Base-by-base conservation (phyloP, 2,888 invertebrate species). In the Synergus gifuensis region DNA sequence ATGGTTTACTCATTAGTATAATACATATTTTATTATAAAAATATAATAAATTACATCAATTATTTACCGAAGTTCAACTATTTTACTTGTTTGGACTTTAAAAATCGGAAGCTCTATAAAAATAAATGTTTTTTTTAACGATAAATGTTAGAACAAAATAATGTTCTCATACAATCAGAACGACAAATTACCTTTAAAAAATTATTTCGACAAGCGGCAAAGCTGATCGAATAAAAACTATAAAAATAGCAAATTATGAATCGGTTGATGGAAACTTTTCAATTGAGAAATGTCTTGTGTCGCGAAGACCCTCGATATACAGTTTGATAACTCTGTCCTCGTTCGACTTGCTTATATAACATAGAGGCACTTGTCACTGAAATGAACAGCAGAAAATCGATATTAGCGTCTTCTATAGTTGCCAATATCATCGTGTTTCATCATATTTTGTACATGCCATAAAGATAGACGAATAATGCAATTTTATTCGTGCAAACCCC, bases 361-460 rank as follows among this genome's bases (percentile, higher is more conserved):
- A n/a, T n/a, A n/a, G 16, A 54, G 49, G 0, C 73, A 54, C 54
- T 73, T 73, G 40, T 54, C 36, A 54, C 36, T 54, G 12, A 73
- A 73, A 73, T 73, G 54, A 73, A 36, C n/a, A 58, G 4, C 28
- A 54, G 16, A 49, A 28, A 73, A 73, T 73, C 73, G 54, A 73
- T 73, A 58, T 58, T 73, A n/a, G n/a, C 73, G 28, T 73, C 54
- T 73, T 73, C n/a, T 16, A 54, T 54, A 73, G 67, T 67, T 67
- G 67, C 44, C 67, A 22, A 67, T 67, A 66, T 60, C 22, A 28
- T 62, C 58, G 12, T 60, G 12, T 28, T 22, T 28, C 14, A 62
- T 62, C 28, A 14, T 28, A 62, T 62, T 62, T 14, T 22, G 22
- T 62, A 12, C 62, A 62, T 12, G 14, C 12, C 12, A 62, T 62